Evolutionary conservation across 2,888 invertebrate species (phyloP).

Genomic region (Sisyra nigra): DNA sequence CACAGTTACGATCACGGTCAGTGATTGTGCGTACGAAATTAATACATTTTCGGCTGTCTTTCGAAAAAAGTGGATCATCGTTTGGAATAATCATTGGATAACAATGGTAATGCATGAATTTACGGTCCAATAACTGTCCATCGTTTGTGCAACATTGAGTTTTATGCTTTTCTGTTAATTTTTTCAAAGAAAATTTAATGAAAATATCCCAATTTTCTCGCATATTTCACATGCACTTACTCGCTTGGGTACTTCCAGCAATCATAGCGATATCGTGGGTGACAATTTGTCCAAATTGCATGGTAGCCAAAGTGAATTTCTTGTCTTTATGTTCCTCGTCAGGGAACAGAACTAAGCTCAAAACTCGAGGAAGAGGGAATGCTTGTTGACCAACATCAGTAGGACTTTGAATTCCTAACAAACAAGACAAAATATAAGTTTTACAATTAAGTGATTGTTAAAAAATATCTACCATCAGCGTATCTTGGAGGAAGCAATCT

Average conservation of each 20-base stretch:
- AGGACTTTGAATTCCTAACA: slow-evolving; percentile 50
- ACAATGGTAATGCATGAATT: slow-evolving; percentile 27
- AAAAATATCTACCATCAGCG: slow-evolving; percentile 40
- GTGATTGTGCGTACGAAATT: slow-evolving; percentile 56
- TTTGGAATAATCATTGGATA: slow-evolving; percentile 36
- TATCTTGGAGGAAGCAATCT: slow-evolving; percentile 47
- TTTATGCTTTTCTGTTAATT: slow-evolving; percentile 32
- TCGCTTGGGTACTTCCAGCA: slow-evolving; percentile 54
- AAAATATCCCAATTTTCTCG: neutral
- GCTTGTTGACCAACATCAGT: slow-evolving; percentile 43
- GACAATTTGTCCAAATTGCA: slow-evolving; percentile 67
- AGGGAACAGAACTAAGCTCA: slow-evolving; percentile 55
- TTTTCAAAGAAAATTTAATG: slow-evolving; percentile 7
- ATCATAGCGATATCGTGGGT: slow-evolving; percentile 67
- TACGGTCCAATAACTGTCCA: slow-evolving; percentile 32
- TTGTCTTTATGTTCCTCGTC: slow-evolving; percentile 54
- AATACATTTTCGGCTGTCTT: slow-evolving; percentile 43
- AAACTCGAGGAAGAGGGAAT: slow-evolving; percentile 48
- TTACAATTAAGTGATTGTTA: neutral
- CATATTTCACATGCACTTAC: slow-evolving; percentile 35
- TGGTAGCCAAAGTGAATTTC: slow-evolving; percentile 54
- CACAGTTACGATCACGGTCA: slow-evolving; percentile 49
- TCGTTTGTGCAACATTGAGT: slow-evolving; percentile 44
- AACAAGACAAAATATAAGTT: slow-evolving; percentile 12
- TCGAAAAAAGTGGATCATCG: slow-evolving; percentile 36